These are phyloP conservation scores for Etheostoma spectabile DNA, from an alignment of 2,113 vertebrate species.

Conservation along the genomic window DNA sequence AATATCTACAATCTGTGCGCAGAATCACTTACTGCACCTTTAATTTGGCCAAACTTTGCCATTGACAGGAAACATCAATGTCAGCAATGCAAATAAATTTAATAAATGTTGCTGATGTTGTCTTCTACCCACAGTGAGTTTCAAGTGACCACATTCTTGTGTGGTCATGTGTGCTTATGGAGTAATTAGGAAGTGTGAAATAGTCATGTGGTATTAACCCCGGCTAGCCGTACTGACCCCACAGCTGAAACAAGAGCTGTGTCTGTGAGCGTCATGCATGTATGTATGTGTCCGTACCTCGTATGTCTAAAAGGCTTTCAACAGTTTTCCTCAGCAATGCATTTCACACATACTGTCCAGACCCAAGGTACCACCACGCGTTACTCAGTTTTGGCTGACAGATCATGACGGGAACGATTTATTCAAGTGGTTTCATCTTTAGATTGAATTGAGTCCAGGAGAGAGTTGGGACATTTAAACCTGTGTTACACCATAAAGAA, in stretches of 20 bases:
- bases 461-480: neutral
- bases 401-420: neutral
- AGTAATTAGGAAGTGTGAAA: conserved; percentile 57
- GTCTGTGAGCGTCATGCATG: neutral
- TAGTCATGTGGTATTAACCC: conserved; percentile 30
- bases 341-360: neutral
- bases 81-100: no score
- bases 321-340: conserved; percentile 1
- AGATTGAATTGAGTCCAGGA: neutral
- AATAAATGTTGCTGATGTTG: neutral
- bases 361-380: neutral
- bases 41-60: neutral
- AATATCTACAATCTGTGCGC: no score
- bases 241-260: conserved; percentile 35
- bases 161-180: conserved; percentile 24
- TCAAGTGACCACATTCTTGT: neutral
- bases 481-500: neutral
- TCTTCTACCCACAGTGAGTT: neutral
- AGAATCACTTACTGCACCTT: no score
- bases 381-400: no score
- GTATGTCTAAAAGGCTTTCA: conserved; percentile 25
- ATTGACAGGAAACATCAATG: neutral
- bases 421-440: neutral
- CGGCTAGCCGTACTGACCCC: neutral
- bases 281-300: neutral